Evolutionary conservation across 2,113 vertebrate species (phyloP), one percentile per base, ranked within the genome.

Genomic region (Psophia crepitans): DNA sequence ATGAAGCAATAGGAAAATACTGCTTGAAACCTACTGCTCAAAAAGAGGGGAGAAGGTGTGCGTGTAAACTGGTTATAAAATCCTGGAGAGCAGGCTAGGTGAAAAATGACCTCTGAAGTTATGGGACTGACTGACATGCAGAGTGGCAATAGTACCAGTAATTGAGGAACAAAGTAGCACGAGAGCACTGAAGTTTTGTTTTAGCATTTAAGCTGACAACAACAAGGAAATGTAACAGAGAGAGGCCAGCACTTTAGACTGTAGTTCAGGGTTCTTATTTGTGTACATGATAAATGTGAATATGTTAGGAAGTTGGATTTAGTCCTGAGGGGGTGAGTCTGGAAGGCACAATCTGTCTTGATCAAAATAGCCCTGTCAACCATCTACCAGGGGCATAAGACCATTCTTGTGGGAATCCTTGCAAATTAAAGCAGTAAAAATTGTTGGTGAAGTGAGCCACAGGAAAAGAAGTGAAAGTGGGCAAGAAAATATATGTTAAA

Each of bases 391-490:
- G 1, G 2, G 27, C 46, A 15, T 48, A 37, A 80, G 63, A 69
- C 49, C 73, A n/a, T 76, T 73, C 76, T 73, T 89, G 49, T 69
- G 76, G 89, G 73, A 92, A 84, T 81, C 41, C 58, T 65, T 92
- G 28, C 48, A 83, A 93, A 74, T 71, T 75, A 92, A 93, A 95
- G 84, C 83, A 71, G 43, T 92, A 56, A 80, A 91, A 95, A 71
- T 56, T 63, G 19, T 41, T 81, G 61, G 28, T 11, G 2, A 75
- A 60, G 43, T 9, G 12, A 95, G 19, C 63, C 48, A 75, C 18
- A 44, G 53, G 39, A 86, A 58, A 60, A 79, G 6, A 66, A 60
- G 22, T 63, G 17, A 61, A 92, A 85, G 53, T 20, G 14, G 28
- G 28, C 30, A 90, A 60, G 43, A n/a, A 92, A 93, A 51, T 68